A percentile compares a stretch with the other conserved stretches of the same genome.
phyloP scores from a whole-genome alignment of 92 coral and sea anemone genomes.

The Epizoanthus scotinus region DNA sequence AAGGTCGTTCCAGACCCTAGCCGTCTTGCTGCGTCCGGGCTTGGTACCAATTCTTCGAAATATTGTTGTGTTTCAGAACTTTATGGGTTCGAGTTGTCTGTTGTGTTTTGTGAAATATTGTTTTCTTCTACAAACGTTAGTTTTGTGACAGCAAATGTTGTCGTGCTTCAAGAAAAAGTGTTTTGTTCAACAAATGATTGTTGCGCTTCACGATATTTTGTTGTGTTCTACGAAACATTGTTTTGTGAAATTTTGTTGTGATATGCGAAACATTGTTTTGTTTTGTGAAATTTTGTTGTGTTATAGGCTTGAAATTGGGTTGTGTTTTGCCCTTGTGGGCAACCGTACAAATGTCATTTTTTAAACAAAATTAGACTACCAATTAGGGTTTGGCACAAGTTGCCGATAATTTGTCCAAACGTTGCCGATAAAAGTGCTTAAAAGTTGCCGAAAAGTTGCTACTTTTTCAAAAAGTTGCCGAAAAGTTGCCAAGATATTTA shows the following conservation, averaged over 20 bases:
- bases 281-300: no score
- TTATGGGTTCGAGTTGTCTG: no score
- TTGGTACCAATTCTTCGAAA: background rate
- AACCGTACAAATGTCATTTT: no score
- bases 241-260: background rate
- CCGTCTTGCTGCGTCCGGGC: no score
- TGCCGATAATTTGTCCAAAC: conserved; percentile 42
- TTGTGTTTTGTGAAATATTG: background rate
- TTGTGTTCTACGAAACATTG: conserved; percentile 2
- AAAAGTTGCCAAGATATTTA: conserved; percentile 21
- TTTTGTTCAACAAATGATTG: background rate
- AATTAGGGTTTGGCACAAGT: conserved; percentile 47
- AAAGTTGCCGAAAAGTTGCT: conserved; percentile 26
- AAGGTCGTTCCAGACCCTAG: no score
- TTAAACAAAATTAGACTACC: no score
- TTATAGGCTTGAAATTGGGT: no score
- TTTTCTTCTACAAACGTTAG: background rate
- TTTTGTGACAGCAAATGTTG: no score
- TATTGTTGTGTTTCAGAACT: no score
- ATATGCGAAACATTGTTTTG: no score
- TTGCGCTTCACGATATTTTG: background rate
- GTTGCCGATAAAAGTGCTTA: conserved; percentile 43
- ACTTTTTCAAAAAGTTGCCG: conserved; percentile 43
- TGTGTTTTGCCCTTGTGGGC: no score
- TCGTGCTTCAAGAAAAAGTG: no score